phyloP scores from a whole-genome alignment of 2,797 vertebrate species.

The Phataginus tetradactyla region DNA sequence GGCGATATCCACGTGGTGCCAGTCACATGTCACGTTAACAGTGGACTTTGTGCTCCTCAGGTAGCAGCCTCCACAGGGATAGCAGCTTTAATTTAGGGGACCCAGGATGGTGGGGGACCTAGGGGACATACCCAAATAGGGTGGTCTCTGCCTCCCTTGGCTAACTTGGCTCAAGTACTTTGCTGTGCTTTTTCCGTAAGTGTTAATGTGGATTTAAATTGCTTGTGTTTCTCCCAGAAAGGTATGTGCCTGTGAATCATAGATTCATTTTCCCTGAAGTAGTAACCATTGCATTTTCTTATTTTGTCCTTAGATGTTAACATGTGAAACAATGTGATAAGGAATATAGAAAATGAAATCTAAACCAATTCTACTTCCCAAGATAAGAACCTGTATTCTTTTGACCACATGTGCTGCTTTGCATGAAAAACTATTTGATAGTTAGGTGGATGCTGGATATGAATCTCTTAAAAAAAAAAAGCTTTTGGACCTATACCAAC shows the following conservation, averaged over 20 bases:
- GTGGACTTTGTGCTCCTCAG: not conserved
- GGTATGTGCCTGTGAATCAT: not conserved
- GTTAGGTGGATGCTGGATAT: constrained; percentile 9
- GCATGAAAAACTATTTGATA: constrained; percentile 43
- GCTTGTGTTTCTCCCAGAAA: not conserved
- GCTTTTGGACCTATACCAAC: constrained; percentile 35
- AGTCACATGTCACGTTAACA: not conserved
- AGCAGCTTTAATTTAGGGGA: not conserved
- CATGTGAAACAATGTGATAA: constrained; percentile 1
- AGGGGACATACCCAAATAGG: not conserved
- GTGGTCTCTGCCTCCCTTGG: not conserved
- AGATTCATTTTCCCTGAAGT: not conserved
- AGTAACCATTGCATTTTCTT: constrained; percentile 19
- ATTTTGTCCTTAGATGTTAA: constrained; percentile 29
- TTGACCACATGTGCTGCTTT: constrained; percentile 38
- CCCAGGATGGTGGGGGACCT: not conserved
- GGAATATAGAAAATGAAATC: not conserved
- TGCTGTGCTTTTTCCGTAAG: not conserved
- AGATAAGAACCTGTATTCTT: constrained; percentile 1
- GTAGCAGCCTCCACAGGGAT: not conserved
- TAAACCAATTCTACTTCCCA: not conserved
- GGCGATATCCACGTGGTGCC: not conserved
- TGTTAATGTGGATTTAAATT: not conserved
- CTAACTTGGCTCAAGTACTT: not conserved
- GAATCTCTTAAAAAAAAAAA: constrained; percentile 47